These are phyloP conservation scores for Lasioglossum calceatum DNA, from an alignment of 2,888 invertebrate species.

Conservation along the genomic window DNA sequence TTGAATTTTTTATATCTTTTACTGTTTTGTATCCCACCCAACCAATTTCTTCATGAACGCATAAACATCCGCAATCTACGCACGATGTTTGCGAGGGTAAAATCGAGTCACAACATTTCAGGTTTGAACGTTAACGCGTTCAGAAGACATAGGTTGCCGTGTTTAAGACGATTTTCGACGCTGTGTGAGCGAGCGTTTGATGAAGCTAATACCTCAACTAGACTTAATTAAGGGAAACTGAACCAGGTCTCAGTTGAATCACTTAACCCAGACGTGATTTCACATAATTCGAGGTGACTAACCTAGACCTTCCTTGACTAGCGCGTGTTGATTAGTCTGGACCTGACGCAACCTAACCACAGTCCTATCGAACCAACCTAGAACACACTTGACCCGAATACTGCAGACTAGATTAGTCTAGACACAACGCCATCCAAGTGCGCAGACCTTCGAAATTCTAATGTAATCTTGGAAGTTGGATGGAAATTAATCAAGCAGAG, in stretches of 20 bases:
- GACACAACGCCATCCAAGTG: no score
- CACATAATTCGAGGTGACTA: not conserved
- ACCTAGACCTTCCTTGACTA: not conserved
- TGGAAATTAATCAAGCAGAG: no score
- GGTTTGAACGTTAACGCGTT: not conserved
- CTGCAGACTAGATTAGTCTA: no score
- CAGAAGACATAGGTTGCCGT: not conserved
- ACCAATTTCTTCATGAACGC: no score
- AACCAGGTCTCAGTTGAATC: conserved; percentile 4
- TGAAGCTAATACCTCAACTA: not conserved
- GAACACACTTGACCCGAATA: not conserved
- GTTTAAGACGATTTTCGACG: not conserved
- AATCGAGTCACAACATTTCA: not conserved
- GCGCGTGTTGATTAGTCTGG: not conserved
- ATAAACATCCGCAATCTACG: no score
- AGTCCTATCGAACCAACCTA: not conserved
- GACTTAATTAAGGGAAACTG: not conserved
- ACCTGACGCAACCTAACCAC: not conserved
- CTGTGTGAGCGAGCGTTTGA: not conserved
- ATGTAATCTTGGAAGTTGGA: no score
- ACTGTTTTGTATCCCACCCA: no score
- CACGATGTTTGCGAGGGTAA: no score
- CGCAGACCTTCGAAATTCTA: no score
- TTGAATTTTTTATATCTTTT: no score
- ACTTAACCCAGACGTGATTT: conserved; percentile 7